Evolutionary conservation across 2,113 vertebrate species (phyloP), one percentile per base, ranked within the genome.

Genomic region (Oreochromis aureus): DNA sequence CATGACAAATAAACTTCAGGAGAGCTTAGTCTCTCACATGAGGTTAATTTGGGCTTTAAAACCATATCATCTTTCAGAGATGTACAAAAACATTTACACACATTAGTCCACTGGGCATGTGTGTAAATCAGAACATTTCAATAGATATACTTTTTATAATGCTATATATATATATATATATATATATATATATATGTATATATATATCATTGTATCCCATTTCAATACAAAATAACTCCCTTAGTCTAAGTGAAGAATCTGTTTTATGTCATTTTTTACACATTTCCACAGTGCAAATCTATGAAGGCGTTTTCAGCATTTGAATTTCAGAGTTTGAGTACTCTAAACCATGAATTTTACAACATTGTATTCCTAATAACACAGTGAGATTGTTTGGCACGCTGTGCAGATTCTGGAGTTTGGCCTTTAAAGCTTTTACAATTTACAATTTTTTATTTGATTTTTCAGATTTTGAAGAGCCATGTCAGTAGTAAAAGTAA

Each of bases 31-130:
- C 16, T 36, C 32, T 63, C 32, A n/a, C 61, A 2, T 36, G 61
- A 1, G 7, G n/a, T 0, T 8, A 22, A 13, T 15, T 41, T 39
- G 22, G 8, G 6, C 34, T 39, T 66, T 66, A 0, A 66, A 66
- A 66, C 0, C 32, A 66, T 12, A 0, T 66, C 0, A 7, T 66
- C 32, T 66, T 41, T 41, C 10, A 41, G 63, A 69, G 19, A 41
- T 41, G 34, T 1, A 1, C 58, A 71, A 15, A 44, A 71, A 71
- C 12, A 41, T 44, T 71, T 71, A 24, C 11, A 15, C 8, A 0
- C 11, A 41, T 24, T 24, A 41, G 36, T 15, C 12, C 6, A 10
- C 12, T 24, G 41, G 12, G 22, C 15, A 36, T 36, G 12, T 15
- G 5, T 24, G 36, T 12, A 44, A 44, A 71, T 44, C 39, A 0